phyloP scores from a whole-genome alignment of 2,888 invertebrate genomes.

The Atherix ibis region DNA sequence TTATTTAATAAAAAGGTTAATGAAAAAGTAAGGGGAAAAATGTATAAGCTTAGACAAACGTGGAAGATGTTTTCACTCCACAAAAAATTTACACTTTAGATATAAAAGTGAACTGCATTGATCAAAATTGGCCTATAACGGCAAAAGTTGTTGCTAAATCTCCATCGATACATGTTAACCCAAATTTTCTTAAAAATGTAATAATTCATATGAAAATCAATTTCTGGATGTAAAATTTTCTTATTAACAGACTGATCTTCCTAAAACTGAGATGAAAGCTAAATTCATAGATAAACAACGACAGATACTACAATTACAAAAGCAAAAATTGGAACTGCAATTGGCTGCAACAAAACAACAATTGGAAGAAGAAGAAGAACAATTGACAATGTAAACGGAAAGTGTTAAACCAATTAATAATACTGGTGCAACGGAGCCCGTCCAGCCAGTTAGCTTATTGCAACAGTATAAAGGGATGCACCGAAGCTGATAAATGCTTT shows the following conservation, averaged over 20 bases:
- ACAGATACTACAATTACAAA: constrained; percentile 68
- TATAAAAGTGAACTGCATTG: constrained; percentile 70
- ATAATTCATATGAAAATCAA: neutral
- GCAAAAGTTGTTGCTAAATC: constrained; percentile 42
- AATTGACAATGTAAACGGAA: constrained; percentile 26
- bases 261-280: constrained; percentile 47
- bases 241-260: constrained; percentile 8
- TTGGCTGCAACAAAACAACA: constrained; percentile 67
- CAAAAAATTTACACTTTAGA: constrained; percentile 82
- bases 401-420: too few relatives aligned
- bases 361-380: constrained; percentile 51
- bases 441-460: too few relatives aligned
- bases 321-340: constrained; percentile 75
- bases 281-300: constrained; percentile 72
- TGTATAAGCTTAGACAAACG: constrained; percentile 91
- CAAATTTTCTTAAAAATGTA: constrained; percentile 66
- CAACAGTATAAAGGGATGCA: too few relatives aligned
- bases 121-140: constrained; percentile 92
- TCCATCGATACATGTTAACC: constrained; percentile 78
- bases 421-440: too few relatives aligned
- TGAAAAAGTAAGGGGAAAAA: constrained; percentile 76
- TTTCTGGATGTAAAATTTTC: neutral
- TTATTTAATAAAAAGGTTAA: constrained; percentile 51
- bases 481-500: too few relatives aligned
- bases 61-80: constrained; percentile 89